A percentile compares a stretch with the other conserved stretches of the same genome.
These are phyloP conservation scores for Xylocopa sonorina DNA, from an alignment of 1,140 invertebrate genomes.

Conservation along the genomic window DNA sequence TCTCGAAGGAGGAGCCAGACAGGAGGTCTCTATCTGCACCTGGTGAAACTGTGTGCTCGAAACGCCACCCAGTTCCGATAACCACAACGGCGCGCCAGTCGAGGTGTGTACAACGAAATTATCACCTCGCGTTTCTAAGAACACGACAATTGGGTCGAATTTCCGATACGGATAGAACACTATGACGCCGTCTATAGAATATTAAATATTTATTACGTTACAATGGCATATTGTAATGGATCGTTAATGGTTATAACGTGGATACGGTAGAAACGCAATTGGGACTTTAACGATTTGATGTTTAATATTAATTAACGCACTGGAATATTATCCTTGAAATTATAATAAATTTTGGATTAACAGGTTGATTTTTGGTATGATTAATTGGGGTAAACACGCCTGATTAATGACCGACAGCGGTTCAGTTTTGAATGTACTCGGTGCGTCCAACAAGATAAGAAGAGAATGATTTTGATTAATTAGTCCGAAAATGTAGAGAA, in stretches of 20 bases:
- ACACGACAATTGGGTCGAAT: not conserved
- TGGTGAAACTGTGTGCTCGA: not conserved
- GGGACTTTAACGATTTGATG: too few relatives aligned
- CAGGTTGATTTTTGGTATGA: not conserved
- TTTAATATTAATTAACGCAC: not conserved
- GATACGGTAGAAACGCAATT: too few relatives aligned
- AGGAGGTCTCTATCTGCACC: slow-evolving; percentile 13
- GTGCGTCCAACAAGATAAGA: not conserved
- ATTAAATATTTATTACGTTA: too few relatives aligned
- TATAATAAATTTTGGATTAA: not conserved
- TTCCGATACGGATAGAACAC: not conserved
- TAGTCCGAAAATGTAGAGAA: not conserved
- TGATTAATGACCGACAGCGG: slow-evolving; percentile 1
- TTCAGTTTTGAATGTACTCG: not conserved
- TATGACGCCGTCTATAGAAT: too few relatives aligned
- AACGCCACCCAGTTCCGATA: not conserved
- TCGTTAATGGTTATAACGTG: too few relatives aligned
- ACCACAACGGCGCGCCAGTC: not conserved
- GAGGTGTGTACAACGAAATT: not conserved
- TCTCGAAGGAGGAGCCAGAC: slow-evolving; percentile 12
- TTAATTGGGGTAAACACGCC: slow-evolving; percentile 3
- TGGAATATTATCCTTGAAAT: not conserved
- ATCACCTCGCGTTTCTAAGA: not conserved
- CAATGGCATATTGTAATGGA: too few relatives aligned
- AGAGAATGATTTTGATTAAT: slow-evolving; percentile 3